Evolutionary conservation across 2,113 vertebrate genomes (phyloP), one percentile per base, ranked within the genome.

Genomic region (Cyprinus carpio): DNA sequence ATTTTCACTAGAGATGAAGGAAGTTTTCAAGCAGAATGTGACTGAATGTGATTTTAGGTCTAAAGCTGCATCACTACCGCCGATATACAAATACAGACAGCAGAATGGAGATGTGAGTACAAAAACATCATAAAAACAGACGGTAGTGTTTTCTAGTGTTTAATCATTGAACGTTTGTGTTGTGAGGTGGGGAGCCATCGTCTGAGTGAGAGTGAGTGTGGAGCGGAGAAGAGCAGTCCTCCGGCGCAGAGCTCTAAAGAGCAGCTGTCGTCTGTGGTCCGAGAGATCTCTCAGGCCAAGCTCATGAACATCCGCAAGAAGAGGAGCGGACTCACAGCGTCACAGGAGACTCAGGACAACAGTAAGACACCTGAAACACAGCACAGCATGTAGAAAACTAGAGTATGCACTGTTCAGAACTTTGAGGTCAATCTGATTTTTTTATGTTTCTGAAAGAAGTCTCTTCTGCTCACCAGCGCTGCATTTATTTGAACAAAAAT

Each of bases 71-170:
- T 96, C 94, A 5, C 92, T 97, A 3, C 98, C 98, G 58, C 96
- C 96, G 0, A 93, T 96, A 90, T 95, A 93, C 87, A 95, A 95
- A 95, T 95, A 92, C 87, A 93, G 93, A 79, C 98, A 96, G 87
- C 95, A 95, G 87, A 98, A 96, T 89, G 96, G 95, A 92, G 96
- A 95, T 31, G 98, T 99, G 95, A 98, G 97, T 95, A 92, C 83
- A 27, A 29, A 81, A 20, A 40, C 12, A 18, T 0, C 4, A 20
- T 7, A 9, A 9, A 5, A 15, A 16, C 15, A 10, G 7, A 20
- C 18, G 18, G 58, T 64, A 8, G 6, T 11, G 29, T 25, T 37
- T 23, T 31, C 16, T 34, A 10, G 13, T 9, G 49, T 78, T 37
- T n/a, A 58, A n/a, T 78, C 2, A 0, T 58, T 37, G 20, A n/a